These are phyloP conservation scores for Macroglossus sobrinus DNA, from an alignment of 2,113 vertebrate genomes.

Conservation along the genomic window DNA sequence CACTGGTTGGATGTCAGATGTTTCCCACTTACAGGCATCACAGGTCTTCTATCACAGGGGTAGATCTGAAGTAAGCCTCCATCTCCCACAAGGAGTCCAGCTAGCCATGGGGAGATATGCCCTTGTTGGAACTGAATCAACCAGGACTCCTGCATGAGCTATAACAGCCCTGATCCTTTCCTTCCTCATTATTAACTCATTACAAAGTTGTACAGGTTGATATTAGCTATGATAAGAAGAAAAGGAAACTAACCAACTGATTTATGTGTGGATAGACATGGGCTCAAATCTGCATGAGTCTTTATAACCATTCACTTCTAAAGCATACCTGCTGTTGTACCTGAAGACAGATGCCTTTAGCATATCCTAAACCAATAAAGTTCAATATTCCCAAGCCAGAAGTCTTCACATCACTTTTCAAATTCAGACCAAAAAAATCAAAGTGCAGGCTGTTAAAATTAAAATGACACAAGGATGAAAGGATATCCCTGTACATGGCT, in stretches of 20 bases:
- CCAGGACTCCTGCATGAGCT: not conserved
- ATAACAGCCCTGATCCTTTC: not conserved
- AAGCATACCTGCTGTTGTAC: not conserved
- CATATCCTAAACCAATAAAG: not conserved
- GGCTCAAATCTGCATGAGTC: not conserved
- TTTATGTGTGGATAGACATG: not conserved
- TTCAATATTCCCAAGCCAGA: conserved; percentile 14
- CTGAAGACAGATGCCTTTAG: not conserved
- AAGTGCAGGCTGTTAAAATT: conserved; percentile 19
- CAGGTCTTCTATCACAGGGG: not conserved
- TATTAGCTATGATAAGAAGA: not conserved
- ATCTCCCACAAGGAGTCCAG: not conserved
- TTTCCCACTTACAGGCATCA: not conserved
- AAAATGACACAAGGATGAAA: conserved; percentile 1
- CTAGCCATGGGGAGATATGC: not conserved
- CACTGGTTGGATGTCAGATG: not conserved
- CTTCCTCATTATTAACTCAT: not conserved
- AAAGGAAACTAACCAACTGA: conserved; percentile 17
- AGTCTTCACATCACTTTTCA: conserved; percentile 19
- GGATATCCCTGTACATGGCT: not conserved
- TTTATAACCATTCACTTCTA: not conserved
- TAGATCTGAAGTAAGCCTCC: not conserved
- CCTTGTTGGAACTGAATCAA: not conserved
- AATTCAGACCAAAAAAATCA: not conserved
- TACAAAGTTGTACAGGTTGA: not conserved